A percentile compares a stretch with the other conserved stretches of the same genome.
phyloP scores from a whole-genome alignment of 2,113 vertebrate genomes.

The Naja naja region DNA sequence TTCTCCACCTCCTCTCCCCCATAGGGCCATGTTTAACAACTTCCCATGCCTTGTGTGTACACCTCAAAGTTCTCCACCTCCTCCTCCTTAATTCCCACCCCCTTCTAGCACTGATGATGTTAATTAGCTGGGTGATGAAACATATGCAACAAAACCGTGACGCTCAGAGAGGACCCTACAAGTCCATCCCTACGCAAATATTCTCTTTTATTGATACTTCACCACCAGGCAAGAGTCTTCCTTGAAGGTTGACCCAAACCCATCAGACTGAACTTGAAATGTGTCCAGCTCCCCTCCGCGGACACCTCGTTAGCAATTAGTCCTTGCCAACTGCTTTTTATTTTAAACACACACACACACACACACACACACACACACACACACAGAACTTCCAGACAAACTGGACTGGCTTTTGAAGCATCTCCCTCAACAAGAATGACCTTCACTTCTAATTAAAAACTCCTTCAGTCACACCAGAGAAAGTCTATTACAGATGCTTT shows the following conservation, averaged over 20 bases:
- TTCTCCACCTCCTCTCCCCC: too few relatives aligned
- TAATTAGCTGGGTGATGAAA: neutral
- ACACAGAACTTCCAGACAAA: neutral
- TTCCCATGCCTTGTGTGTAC: too few relatives aligned
- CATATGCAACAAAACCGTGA: neutral
- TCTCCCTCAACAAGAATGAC: constrained; percentile 21
- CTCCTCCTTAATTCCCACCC: neutral
- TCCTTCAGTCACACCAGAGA: constrained; percentile 5
- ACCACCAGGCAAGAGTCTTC: neutral
- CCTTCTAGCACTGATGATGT: neutral
- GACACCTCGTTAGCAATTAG: rapidly evolving
- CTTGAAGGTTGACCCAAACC: neutral
- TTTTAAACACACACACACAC: too few relatives aligned
- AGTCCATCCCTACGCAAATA: neutral
- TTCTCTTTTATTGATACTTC: neutral
- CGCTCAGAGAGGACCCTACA: neutral
- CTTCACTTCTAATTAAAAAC: constrained; percentile 13
- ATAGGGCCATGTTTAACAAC: too few relatives aligned
- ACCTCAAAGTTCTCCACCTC: too few relatives aligned
- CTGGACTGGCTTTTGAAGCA: rapidly evolving
- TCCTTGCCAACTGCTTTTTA: neutral
- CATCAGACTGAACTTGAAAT: neutral
- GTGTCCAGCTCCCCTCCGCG: neutral
- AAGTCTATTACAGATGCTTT: constrained; percentile 36
- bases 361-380: neutral